Evolutionary conservation across 2,113 vertebrate genomes (phyloP).

Genomic region (Mus musculus): DNA sequence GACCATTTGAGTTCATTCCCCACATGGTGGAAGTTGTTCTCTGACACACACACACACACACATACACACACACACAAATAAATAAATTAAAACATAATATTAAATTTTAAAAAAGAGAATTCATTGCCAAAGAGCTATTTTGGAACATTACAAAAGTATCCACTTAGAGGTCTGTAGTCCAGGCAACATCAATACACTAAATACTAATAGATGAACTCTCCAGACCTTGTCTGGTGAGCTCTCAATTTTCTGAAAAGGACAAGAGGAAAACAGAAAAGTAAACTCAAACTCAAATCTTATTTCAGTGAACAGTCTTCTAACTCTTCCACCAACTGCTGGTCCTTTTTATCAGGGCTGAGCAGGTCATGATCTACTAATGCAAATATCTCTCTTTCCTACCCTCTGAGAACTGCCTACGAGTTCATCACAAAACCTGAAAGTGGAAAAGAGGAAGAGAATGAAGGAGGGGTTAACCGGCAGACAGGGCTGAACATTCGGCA

Average conservation of each 20-base stretch:
- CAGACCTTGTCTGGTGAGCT: not conserved
- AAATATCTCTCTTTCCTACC: slow-evolving; percentile 24
- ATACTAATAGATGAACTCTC: slow-evolving; percentile 14
- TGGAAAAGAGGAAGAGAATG: not conserved
- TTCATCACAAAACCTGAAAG: slow-evolving; percentile 12
- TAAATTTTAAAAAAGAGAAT: slow-evolving; percentile 45
- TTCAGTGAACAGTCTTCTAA: slow-evolving; percentile 54
- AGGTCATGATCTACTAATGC: slow-evolving; percentile 5
- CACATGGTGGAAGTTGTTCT: not conserved
- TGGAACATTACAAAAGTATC: slow-evolving; percentile 50
- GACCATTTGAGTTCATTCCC: not conserved
- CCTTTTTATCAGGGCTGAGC: slow-evolving; percentile 20
- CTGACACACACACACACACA: not conserved
- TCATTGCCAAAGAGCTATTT: slow-evolving; percentile 42
- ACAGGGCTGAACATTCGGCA: not conserved
- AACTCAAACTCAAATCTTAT: slow-evolving; percentile 56
- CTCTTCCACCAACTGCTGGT: slow-evolving; percentile 23
- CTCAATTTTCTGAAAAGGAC: slow-evolving; percentile 54
- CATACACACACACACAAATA: not conserved
- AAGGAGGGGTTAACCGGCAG: not conserved
- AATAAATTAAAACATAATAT: not conserved
- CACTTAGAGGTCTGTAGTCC: not conserved
- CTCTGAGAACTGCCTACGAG: not conserved
- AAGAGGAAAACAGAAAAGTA: slow-evolving; percentile 1
- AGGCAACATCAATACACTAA: slow-evolving; percentile 5